phyloP scores from a whole-genome alignment of 2,797 vertebrate species.

The Phalloptychus januarius region DNA sequence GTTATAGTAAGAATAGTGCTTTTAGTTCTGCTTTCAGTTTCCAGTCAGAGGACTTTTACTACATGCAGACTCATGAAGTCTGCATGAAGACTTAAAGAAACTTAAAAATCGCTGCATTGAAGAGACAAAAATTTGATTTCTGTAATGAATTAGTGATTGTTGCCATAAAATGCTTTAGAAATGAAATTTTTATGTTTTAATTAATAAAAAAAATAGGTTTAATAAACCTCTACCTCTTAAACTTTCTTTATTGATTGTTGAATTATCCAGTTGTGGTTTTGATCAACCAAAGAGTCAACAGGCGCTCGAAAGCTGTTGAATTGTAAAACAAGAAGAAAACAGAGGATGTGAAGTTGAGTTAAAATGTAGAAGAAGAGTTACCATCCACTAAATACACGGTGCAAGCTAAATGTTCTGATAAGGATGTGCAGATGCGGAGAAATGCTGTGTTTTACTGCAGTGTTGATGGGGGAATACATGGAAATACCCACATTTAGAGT shows the following conservation, averaged over 20 bases:
- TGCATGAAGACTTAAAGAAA: too few species aligned
- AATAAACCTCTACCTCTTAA: background rate
- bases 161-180: background rate
- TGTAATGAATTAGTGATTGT: background rate
- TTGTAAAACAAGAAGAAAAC: too few species aligned
- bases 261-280: background rate
- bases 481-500: background rate
- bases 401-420: too few species aligned
- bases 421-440: too few species aligned
- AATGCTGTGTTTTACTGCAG: too few species aligned
- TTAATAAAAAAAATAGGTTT: background rate
- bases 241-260: background rate
- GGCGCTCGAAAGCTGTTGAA: background rate
- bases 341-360: too few species aligned
- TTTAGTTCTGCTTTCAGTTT: conserved; percentile 34
- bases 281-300: background rate
- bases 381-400: background rate
- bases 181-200: background rate
- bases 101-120: background rate
- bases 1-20: background rate
- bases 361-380: background rate
- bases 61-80: too few species aligned
- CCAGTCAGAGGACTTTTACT: conserved; percentile 27
- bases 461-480: background rate
- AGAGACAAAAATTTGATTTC: too few species aligned